These are phyloP conservation scores for Drosophila sp. DNA, from an alignment of 1,140 invertebrate genomes.

Conservation along the genomic window DNA sequence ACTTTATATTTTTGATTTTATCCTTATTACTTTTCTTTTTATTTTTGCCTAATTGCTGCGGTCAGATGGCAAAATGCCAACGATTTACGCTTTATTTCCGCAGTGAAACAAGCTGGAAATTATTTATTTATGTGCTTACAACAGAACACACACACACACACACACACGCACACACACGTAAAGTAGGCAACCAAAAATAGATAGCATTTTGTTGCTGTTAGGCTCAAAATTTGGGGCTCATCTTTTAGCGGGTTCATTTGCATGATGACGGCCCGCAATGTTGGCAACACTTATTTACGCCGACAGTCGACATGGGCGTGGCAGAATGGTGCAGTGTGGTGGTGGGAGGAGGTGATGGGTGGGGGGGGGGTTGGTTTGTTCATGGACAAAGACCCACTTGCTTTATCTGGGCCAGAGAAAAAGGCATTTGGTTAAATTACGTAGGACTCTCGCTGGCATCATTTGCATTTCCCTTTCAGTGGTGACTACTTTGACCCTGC, in stretches of 20 bases:
- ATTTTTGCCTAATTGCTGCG: constrained; percentile 53
- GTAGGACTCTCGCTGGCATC: constrained; percentile 36
- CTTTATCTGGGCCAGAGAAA: constrained; percentile 44
- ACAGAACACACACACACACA: constrained; percentile 8
- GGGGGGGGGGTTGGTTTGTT: neutral
- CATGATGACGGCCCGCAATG: constrained; percentile 38
- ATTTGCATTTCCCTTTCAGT: constrained; percentile 57
- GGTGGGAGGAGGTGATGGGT: neutral
- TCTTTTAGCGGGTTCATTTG: constrained; percentile 51
- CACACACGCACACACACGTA: constrained; percentile 16
- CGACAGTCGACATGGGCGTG: constrained; percentile 11
- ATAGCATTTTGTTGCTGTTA: constrained; percentile 18
- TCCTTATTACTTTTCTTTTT: too few relatives aligned
- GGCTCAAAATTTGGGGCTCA: constrained; percentile 62
- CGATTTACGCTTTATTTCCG: constrained; percentile 23
- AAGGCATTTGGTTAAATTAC: constrained; percentile 55
- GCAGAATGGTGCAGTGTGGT: too few relatives aligned
- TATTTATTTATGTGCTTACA: constrained; percentile 68
- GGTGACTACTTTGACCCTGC: neutral
- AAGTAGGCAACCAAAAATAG: constrained; percentile 35
- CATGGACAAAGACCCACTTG: neutral
- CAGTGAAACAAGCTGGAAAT: constrained; percentile 44
- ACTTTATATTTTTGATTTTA: neutral
- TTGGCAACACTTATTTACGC: constrained; percentile 59
- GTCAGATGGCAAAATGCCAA: constrained; percentile 57